A percentile compares a stretch with the other conserved stretches of the same genome.
Conservation (phyloP, 64 coral and sea anemone genomes). For the Catalaphyllia jardinei region DNA sequence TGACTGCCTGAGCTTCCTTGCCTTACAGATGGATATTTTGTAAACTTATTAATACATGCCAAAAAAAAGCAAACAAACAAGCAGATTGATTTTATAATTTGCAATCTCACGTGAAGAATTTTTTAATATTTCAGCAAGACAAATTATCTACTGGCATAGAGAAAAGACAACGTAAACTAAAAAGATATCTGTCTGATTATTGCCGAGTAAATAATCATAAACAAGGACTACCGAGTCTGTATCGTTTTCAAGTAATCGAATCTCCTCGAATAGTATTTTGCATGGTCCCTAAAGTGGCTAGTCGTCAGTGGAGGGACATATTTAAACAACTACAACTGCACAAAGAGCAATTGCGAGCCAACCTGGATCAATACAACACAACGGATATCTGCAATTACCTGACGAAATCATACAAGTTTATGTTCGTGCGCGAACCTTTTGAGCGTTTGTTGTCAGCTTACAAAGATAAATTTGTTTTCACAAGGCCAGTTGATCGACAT, state of each 20-base stretch:
- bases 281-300: neutral
- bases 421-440: conserved; percentile 25
- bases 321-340: neutral
- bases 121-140: neutral
- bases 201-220: neutral
- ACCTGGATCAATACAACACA: neutral
- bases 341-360: neutral
- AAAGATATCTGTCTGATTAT: neutral
- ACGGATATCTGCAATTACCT: neutral
- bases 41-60: too few relatives aligned
- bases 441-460: conserved; percentile 18
- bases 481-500: neutral
- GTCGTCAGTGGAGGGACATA: neutral
- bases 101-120: neutral
- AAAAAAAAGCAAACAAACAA: neutral
- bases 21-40: too few relatives aligned
- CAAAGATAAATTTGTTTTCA: neutral
- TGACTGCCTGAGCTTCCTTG: too few relatives aligned
- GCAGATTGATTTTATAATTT: neutral
- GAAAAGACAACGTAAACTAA: neutral
- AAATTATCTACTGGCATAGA: neutral
- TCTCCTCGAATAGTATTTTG: neutral
- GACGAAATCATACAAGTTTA: neutral
- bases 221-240: neutral
- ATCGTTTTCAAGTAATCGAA: neutral